These are phyloP conservation scores for Orycteropus afer DNA, from an alignment of 2,113 vertebrate species.

Conservation along the genomic window DNA sequence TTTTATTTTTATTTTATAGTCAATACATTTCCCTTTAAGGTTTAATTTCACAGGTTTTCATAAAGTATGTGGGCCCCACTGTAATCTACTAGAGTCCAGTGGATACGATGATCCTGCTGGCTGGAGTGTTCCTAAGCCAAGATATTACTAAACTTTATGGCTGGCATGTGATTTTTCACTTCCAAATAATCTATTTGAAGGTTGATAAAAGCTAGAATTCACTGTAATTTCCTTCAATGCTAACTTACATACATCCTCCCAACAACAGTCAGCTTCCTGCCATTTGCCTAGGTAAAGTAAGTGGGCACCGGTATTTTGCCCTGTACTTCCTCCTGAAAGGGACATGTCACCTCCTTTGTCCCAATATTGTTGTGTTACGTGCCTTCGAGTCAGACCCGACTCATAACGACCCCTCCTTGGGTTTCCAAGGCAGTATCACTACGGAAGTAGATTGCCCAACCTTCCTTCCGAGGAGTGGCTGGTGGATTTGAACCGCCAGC, in stretches of 20 bases:
- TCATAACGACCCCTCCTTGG: too few relatives aligned
- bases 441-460: too few relatives aligned
- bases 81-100: neutral
- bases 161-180: neutral
- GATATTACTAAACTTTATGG: neutral
- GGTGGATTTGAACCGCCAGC: too few relatives aligned
- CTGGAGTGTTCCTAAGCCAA: neutral
- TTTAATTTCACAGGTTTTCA: neutral
- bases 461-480: too few relatives aligned
- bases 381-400: too few relatives aligned
- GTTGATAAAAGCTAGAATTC: neutral
- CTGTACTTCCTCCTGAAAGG: neutral
- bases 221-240: neutral
- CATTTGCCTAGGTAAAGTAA: neutral
- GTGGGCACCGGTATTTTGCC: neutral
- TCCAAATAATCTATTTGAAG: conserved; percentile 13
- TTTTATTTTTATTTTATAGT: conserved; percentile 1
- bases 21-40: neutral
- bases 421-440: too few relatives aligned
- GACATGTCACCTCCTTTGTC: neutral
- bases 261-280: neutral
- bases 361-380: too few relatives aligned
- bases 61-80: neutral
- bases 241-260: neutral
- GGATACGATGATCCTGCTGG: neutral